Evolutionary conservation across 2,888 invertebrate species (phyloP), one percentile per base, ranked within the genome.

Genomic region (Macrosoma leucophasiata): DNA sequence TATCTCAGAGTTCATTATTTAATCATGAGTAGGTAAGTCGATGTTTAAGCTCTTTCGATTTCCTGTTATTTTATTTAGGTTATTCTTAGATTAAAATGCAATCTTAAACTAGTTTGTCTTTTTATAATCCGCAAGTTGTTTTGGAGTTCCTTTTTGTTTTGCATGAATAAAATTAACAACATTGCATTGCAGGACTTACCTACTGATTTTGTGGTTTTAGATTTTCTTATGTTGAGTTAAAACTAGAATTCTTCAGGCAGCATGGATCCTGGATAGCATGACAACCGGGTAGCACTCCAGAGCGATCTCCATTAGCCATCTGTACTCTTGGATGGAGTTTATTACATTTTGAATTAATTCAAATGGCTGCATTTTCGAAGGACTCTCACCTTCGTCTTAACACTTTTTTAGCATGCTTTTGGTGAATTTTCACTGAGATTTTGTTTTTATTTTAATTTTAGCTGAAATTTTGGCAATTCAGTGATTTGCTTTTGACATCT

Each of bases 231-330:
- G 17, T 24, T 18, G 17, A 23, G 28, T 34, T 6, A 24, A 31
- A 9, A 10, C 4, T 12, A 10, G 35, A 23, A 19, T 13, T 24
- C 21, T 17, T 51, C 39, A 67, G 0, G 67, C 68, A 6, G 69
- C 69, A 36, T 79, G 79, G 13, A 79, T 60, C 44, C 62, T 74
- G 0, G 76, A 69, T 68, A 82, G 69, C 19, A 58, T 43, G 1
- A 55, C 52, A 14, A 82, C 57, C 0, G 79, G 82, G 29, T 81
- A 81, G 43, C 64, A 66, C 24, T 71, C 71, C 12, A 62, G 61
- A 2, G 76, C 81, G 7, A 71, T 50, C 9, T 76, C 70, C n/a
- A 77, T 25, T 1, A 81, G 50, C 79, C 78, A 81, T 17, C 72
- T 50, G 39, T 77, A 76, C 29, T 73, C 64, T 39, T 69, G 65